Evolutionary conservation across 2,797 vertebrate species (phyloP).

Genomic region (Ciconia nigra): DNA sequence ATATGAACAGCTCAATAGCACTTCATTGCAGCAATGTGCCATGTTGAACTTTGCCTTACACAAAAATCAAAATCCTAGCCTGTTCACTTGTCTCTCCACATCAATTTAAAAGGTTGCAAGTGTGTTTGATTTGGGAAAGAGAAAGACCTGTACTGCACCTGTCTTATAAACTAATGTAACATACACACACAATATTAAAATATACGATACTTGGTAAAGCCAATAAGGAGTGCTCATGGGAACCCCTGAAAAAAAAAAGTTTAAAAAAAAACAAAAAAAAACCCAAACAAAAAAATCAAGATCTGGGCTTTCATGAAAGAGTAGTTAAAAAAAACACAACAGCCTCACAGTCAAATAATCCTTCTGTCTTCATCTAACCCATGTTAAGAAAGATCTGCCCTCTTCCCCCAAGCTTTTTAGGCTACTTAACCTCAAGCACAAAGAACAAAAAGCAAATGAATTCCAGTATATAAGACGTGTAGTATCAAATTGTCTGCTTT

Average conservation of each 20-base stretch:
- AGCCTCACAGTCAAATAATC: not conserved
- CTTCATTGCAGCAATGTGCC: not conserved
- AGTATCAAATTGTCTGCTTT: not conserved
- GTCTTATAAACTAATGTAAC: not conserved
- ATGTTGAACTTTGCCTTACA: not conserved
- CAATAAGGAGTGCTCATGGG: not conserved
- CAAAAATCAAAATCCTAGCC: not conserved
- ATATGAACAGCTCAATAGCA: not conserved
- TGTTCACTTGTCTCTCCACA: not conserved
- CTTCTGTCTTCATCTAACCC: not conserved
- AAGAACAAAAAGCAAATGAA: not conserved
- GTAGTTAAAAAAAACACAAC: not conserved
- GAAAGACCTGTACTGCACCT: not conserved
- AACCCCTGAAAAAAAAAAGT: not conserved
- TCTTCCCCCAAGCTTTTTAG: not conserved
- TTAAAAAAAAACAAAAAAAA: not conserved
- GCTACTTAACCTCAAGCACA: not conserved
- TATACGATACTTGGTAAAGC: not conserved
- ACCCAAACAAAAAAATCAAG: not conserved
- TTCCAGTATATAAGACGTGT: rapidly evolving
- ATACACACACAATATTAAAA: not conserved
- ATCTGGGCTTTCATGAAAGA: not conserved
- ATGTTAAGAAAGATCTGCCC: rapidly evolving
- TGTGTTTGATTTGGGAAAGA: not conserved
- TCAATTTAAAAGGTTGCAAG: not conserved